These are phyloP conservation scores for Epiblema foenella DNA, from an alignment of 2,888 invertebrate species.

Conservation along the genomic window DNA sequence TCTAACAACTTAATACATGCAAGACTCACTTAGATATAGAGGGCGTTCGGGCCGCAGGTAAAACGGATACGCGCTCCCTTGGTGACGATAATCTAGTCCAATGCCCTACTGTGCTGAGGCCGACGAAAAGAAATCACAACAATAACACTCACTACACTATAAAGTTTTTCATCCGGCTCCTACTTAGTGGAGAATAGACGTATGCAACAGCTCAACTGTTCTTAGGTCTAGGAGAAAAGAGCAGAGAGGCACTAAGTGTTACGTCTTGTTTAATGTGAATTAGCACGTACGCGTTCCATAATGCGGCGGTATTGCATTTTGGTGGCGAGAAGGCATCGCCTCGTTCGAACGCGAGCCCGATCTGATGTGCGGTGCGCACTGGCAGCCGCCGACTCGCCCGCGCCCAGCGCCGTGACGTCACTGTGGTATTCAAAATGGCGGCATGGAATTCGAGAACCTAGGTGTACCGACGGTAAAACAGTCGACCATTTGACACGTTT, in stretches of 20 bases:
- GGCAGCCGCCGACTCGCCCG: conserved; percentile 75
- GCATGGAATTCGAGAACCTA: conserved; percentile 82
- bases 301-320: conserved; percentile 79
- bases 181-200: conserved; percentile 24
- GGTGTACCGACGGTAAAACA: conserved; percentile 58
- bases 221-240: conserved; percentile 70
- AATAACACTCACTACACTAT: conserved; percentile 77
- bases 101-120: conserved; percentile 65
- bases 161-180: conserved; percentile 48
- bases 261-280: conserved; percentile 62
- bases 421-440: conserved; percentile 83
- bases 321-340: conserved; percentile 73
- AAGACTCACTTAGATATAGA: conserved; percentile 71
- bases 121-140: conserved; percentile 78
- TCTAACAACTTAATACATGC: conserved; percentile 69
- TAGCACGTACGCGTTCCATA: conserved; percentile 70
- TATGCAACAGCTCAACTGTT: conserved; percentile 72
- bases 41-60: conserved; percentile 70
- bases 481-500: conserved; percentile 29
- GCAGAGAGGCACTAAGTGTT: conserved; percentile 72
- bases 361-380: conserved; percentile 75
- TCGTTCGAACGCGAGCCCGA: conserved; percentile 76
- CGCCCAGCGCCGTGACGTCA: conserved; percentile 82
- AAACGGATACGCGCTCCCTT: conserved; percentile 67
- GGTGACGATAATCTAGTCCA: conserved; percentile 72